Evolutionary conservation across 2,113 vertebrate species (phyloP).

Genomic region (Prinia subflava): DNA sequence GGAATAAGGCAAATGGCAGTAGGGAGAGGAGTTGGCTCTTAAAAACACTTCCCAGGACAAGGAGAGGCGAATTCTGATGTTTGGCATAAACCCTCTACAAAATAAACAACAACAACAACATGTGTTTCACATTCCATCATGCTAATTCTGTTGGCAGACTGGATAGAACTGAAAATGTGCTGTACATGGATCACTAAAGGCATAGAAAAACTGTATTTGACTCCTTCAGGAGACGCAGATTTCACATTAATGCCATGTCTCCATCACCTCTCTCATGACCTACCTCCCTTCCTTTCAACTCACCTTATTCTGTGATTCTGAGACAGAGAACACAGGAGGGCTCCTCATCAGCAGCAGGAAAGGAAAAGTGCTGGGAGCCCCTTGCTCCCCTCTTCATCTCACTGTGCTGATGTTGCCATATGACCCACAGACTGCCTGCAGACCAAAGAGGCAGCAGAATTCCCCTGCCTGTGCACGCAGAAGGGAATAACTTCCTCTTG

Average conservation of each 20-base stretch:
- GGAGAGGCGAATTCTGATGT: background rate
- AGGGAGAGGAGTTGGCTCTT: background rate
- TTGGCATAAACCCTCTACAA: background rate
- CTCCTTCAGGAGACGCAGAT: background rate
- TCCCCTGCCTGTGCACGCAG: background rate
- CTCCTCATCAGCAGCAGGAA: background rate
- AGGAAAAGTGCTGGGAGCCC: background rate
- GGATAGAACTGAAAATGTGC: background rate
- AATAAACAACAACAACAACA: background rate
- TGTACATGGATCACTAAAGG: background rate
- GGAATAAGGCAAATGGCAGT: background rate
- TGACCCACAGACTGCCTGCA: background rate
- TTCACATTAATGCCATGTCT: background rate
- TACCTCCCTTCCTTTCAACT: background rate
- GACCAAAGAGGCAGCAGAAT: background rate
- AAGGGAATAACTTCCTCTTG: background rate
- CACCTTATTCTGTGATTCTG: background rate
- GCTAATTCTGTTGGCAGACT: background rate
- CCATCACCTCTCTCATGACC: background rate
- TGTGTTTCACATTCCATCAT: background rate
- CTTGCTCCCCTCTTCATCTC: accelerated
- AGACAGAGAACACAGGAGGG: background rate
- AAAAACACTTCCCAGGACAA: background rate
- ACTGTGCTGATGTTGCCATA: accelerated
- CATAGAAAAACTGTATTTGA: background rate